Evolutionary conservation across 2,113 vertebrate genomes (phyloP).

Genomic region (Falco punctatus): DNA sequence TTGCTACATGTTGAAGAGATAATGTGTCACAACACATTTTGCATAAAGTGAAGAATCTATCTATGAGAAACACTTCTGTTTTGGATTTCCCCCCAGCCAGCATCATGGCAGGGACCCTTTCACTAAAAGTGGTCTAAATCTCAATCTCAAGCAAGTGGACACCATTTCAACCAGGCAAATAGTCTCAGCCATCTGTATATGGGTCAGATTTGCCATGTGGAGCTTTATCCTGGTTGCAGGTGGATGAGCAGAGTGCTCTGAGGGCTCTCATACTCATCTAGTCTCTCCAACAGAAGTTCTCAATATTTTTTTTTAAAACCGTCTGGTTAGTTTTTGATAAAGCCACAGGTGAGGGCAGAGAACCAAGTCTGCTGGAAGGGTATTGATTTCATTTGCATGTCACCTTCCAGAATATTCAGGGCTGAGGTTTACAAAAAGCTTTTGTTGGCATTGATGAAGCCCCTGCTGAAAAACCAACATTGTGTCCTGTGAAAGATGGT

Average conservation of each 20-base stretch:
- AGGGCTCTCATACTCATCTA: not conserved
- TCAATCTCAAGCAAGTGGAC: not conserved
- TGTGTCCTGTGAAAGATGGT: not conserved
- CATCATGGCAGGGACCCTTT: not conserved
- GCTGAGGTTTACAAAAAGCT: not conserved
- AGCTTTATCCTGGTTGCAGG: not conserved
- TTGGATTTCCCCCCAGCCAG: constrained; percentile 30
- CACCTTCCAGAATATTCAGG: not conserved
- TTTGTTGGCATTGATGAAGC: not conserved
- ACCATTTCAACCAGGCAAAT: not conserved
- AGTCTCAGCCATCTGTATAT: fast-evolving
- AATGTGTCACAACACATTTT: constrained; percentile 68
- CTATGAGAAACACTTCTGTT: constrained; percentile 17
- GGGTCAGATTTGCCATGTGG: not conserved
- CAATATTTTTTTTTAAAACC: not conserved
- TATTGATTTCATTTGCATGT: not conserved
- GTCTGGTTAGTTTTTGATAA: not conserved
- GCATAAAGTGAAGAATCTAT: constrained; percentile 41
- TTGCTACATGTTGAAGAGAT: constrained; percentile 47
- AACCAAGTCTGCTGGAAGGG: not conserved
- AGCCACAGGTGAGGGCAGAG: not conserved
- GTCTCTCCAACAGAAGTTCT: not conserved
- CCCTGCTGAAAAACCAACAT: not conserved
- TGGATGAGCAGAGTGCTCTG: not conserved
- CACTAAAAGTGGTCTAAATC: not conserved